phyloP scores from a whole-genome alignment of 1,140 invertebrate species.

The Pogonus chalceus region DNA sequence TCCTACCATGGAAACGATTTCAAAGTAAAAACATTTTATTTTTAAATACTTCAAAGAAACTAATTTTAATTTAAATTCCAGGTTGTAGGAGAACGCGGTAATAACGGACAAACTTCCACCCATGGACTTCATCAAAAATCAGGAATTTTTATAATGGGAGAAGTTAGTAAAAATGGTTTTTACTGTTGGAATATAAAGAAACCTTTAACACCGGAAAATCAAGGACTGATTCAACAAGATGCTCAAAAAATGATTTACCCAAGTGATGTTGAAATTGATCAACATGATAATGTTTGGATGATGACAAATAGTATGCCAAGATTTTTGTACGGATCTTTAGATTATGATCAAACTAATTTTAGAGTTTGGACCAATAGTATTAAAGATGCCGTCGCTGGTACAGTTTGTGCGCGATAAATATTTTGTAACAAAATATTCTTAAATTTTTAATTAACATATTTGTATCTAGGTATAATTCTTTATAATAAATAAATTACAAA shows the following conservation, averaged over 20 bases:
- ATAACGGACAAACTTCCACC: conserved; percentile 48
- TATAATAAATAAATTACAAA: too few species aligned
- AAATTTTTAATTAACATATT: too few species aligned
- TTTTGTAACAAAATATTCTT: too few species aligned
- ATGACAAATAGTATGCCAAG: conserved; percentile 49
- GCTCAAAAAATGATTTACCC: conserved; percentile 54
- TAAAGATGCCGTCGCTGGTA: conserved; percentile 22
- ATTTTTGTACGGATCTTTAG: conserved; percentile 45
- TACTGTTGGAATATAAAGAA: conserved; percentile 59
- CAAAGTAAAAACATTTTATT: conserved; percentile 18
- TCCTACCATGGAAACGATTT: conserved; percentile 47
- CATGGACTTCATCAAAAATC: conserved; percentile 42
- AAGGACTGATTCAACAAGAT: conserved; percentile 48
- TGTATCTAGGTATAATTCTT: too few species aligned
- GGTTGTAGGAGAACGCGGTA: conserved; percentile 48
- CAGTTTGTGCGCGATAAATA: conserved; percentile 23
- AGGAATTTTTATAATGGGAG: conserved; percentile 50
- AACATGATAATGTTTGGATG: conserved; percentile 45
- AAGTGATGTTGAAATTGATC: conserved; percentile 35
- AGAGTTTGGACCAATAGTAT: conserved; percentile 38
- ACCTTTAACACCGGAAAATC: conserved; percentile 40
- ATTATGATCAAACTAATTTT: conserved; percentile 47
- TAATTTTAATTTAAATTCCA: conserved; percentile 26
- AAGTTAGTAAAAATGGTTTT: conserved; percentile 53
- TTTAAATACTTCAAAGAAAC: not conserved